These are phyloP conservation scores for Harpegnathos saltator DNA, from an alignment of 1,140 invertebrate species.

Conservation along the genomic window DNA sequence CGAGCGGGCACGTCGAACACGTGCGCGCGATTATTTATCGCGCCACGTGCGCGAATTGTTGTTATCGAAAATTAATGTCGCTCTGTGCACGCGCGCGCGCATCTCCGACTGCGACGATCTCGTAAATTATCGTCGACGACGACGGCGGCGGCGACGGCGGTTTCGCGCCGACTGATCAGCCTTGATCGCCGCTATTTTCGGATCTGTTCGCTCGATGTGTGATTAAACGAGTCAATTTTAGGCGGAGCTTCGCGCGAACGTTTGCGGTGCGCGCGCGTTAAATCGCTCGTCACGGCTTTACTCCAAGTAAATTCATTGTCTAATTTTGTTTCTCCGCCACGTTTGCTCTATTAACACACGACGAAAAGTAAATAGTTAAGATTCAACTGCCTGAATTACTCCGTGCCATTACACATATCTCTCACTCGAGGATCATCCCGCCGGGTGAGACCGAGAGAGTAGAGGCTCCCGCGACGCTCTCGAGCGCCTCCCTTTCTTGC, in stretches of 20 bases:
- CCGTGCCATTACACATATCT: neutral
- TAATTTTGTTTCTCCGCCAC: neutral
- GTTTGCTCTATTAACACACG: neutral
- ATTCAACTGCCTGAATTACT: neutral
- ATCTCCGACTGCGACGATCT: neutral
- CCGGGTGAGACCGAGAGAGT: neutral
- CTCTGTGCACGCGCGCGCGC: neutral
- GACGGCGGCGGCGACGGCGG: neutral
- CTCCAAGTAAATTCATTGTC: neutral
- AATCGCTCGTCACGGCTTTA: neutral
- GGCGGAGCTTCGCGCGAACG: too few species aligned
- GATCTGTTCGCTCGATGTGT: neutral
- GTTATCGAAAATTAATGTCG: slow-evolving; percentile 43
- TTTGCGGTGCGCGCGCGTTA: too few species aligned
- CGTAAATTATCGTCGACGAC: too few species aligned
- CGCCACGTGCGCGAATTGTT: slow-evolving; percentile 26
- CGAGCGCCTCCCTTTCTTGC: too few species aligned
- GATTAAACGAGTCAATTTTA: too few species aligned
- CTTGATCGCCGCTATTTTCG: too few species aligned
- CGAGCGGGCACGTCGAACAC: neutral
- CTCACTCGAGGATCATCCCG: neutral
- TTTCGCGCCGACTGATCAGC: neutral
- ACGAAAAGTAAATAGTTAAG: neutral
- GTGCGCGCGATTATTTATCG: slow-evolving; percentile 44
- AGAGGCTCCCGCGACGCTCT: neutral